These are phyloP conservation scores for Furcula furcula DNA, from an alignment of 2,888 invertebrate species.

Conservation along the genomic window DNA sequence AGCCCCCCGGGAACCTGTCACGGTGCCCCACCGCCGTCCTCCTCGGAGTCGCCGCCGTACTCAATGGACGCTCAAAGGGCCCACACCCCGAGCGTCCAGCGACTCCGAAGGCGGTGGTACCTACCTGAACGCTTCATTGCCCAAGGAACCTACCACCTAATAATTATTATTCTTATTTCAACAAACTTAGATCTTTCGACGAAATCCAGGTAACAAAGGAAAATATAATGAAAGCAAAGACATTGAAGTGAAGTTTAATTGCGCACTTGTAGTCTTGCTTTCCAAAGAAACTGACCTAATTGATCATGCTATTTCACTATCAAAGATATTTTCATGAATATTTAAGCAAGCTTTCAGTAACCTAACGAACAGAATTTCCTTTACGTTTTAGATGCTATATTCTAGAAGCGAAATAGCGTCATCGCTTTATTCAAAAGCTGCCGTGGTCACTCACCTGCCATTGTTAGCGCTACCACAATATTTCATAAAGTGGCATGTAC, in stretches of 20 bases:
- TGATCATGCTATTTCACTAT: conserved; percentile 2
- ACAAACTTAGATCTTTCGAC: neutral
- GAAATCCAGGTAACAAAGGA: neutral
- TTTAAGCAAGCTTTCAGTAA: conserved; percentile 9
- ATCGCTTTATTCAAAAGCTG: conserved; percentile 12
- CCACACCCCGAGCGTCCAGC: no score
- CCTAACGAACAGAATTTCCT: conserved; percentile 15
- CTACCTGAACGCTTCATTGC: no score
- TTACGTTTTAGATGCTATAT: conserved; percentile 7
- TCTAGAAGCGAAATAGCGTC: conserved; percentile 14
- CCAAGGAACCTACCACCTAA: no score
- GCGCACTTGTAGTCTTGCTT: neutral
- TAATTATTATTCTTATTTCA: no score
- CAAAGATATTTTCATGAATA: conserved; percentile 2
- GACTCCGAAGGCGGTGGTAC: no score
- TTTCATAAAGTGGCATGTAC: conserved; percentile 39
- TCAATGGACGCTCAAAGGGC: no score
- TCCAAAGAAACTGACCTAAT: neutral
- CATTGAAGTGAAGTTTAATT: conserved; percentile 1
- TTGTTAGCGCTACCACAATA: conserved; percentile 31
- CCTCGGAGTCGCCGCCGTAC: no score
- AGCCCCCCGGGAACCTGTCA: no score
- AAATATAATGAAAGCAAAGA: neutral
- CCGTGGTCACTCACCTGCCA: conserved; percentile 34
- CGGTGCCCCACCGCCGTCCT: no score